A percentile compares a stretch with the other conserved stretches of the same genome.
Evolutionary conservation across 30 jellyfish, hydroid and myxozoan genomes (phyloP).

Genomic region (Aurelia sp.): DNA sequence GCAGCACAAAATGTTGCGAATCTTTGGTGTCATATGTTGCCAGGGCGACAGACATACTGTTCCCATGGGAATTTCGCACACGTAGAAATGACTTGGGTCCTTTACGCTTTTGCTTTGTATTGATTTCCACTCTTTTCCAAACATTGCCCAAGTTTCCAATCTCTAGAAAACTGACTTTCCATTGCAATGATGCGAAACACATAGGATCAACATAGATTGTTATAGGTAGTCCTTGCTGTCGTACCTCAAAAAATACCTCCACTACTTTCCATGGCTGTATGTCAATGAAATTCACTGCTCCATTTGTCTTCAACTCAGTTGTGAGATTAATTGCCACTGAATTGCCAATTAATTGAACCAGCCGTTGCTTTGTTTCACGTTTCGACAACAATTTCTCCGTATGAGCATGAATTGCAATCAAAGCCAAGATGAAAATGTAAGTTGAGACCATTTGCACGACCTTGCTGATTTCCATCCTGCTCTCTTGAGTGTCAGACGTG

Average conservation of each 20-base stretch:
- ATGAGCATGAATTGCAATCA: neutral
- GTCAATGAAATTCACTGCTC: conserved; percentile 6
- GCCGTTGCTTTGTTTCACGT: conserved; percentile 24
- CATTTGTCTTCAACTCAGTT: conserved; percentile 33
- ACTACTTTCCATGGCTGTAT: conserved; percentile 28
- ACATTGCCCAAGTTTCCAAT: conserved; percentile 1
- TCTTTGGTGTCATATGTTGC: conserved; percentile 56
- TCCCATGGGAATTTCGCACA: conserved; percentile 30
- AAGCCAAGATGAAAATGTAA: neutral
- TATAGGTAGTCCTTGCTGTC: conserved; percentile 11
- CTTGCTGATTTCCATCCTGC: neutral
- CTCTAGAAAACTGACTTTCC: conserved; percentile 56
- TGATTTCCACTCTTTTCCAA: conserved; percentile 50
- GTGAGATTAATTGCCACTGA: conserved; percentile 37
- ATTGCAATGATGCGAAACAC: conserved; percentile 39
- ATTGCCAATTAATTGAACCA: conserved; percentile 20
- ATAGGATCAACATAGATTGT: conserved; percentile 37
- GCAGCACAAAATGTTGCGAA: conserved; percentile 25
- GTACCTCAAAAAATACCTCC: conserved; percentile 45
- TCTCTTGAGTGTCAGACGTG: neutral
- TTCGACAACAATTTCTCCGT: neutral
- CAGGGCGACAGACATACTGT: conserved; percentile 41
- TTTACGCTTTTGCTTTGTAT: conserved; percentile 5
- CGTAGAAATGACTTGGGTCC: conserved; percentile 55
- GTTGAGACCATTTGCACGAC: neutral